A percentile compares a stretch with the other conserved stretches of the same genome.
Conservation (phyloP, 2,113 vertebrate genomes). For the Gymnocephalus cernua region DNA sequence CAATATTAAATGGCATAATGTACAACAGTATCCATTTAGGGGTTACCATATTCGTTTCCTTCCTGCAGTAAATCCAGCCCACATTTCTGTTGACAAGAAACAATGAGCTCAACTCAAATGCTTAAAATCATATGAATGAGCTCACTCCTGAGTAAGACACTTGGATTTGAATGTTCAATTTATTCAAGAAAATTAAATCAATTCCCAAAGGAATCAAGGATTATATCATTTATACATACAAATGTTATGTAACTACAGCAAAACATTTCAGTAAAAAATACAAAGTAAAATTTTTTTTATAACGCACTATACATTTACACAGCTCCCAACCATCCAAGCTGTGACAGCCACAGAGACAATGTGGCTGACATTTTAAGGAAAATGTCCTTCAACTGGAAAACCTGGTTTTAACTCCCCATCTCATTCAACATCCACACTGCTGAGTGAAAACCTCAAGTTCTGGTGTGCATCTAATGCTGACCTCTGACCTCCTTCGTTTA, state of each 20-base stretch:
- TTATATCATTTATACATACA: slow-evolving; percentile 68
- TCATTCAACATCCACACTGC: neutral
- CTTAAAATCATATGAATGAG: neutral
- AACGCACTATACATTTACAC: slow-evolving; percentile 63
- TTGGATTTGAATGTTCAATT: slow-evolving; percentile 46
- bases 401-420: neutral
- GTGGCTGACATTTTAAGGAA: slow-evolving; percentile 12
- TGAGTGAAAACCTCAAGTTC: neutral
- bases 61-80: neutral
- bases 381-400: slow-evolving; percentile 28
- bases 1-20: neutral
- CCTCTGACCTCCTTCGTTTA: neutral
- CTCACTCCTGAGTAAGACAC: slow-evolving; percentile 4
- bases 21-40: neutral
- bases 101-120: neutral
- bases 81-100: neutral
- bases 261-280: slow-evolving; percentile 77
- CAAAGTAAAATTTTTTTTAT: slow-evolving; percentile 57
- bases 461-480: neutral
- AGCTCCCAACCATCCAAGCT: slow-evolving; percentile 31
- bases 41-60: neutral
- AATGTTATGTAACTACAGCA: slow-evolving; percentile 71
- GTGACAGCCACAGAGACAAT: slow-evolving; percentile 10
- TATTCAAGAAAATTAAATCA: slow-evolving; percentile 65
- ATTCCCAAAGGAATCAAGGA: slow-evolving; percentile 51